A percentile compares a stretch with the other conserved stretches of the same genome.
These are phyloP conservation scores for Branchipolynoe longqiensis DNA, from an alignment of 2,888 invertebrate species.

Conservation along the genomic window DNA sequence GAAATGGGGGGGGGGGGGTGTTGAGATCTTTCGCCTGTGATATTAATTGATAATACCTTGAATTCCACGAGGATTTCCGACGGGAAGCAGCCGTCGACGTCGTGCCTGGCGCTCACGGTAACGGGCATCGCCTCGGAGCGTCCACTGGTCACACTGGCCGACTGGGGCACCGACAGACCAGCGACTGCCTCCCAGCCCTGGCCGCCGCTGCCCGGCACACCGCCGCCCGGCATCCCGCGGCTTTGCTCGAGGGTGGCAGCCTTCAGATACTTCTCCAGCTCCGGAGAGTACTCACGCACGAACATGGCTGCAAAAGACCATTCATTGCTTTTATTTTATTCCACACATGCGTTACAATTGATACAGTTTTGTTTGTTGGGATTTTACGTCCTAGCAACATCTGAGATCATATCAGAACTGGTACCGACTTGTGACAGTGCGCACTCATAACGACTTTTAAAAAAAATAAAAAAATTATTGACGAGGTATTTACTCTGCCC, in stretches of 20 bases:
- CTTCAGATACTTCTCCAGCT: conserved; percentile 27
- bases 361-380: too few relatives aligned
- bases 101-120: background rate
- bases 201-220: background rate
- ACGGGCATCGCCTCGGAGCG: background rate
- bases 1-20: too few relatives aligned
- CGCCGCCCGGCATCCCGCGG: too few relatives aligned
- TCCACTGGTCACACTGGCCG: background rate
- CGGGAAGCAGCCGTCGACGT: background rate
- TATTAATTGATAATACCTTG: conserved; percentile 33
- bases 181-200: background rate
- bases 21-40: too few relatives aligned
- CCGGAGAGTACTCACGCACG: conserved; percentile 27
- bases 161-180: background rate
- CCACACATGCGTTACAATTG: too few relatives aligned
- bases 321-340: too few relatives aligned
- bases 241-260: background rate
- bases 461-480: too few relatives aligned
- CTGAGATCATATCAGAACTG: too few relatives aligned
- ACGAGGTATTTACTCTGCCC: too few relatives aligned
- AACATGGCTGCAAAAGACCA: conserved; percentile 32
- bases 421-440: too few relatives aligned
- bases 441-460: too few relatives aligned
- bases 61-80: conserved; percentile 18
- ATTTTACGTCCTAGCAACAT: too few relatives aligned